Percentiles rank a stretch among this genome's conserved stretches.
phyloP scores from a whole-genome alignment of 2,888 invertebrate genomes.

The Celastrina argiolus region DNA sequence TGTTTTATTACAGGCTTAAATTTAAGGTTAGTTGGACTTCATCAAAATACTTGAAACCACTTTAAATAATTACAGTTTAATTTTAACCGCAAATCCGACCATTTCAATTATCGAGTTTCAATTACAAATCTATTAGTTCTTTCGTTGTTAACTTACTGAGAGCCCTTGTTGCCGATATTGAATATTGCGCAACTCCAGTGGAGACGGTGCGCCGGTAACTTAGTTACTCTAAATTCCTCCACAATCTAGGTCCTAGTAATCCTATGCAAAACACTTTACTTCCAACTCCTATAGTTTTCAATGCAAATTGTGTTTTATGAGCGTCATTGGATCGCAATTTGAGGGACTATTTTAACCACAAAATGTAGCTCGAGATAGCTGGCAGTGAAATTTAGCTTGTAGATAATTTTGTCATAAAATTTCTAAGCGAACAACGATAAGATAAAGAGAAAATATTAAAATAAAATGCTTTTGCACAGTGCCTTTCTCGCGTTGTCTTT shows the following conservation, averaged over 20 bases:
- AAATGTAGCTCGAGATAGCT: background rate
- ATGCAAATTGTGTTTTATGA: constrained; percentile 10
- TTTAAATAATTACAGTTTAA: background rate
- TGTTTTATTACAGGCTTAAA: no score
- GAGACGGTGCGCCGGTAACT: background rate
- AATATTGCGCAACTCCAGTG: background rate
- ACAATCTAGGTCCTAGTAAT: background rate
- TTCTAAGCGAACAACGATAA: no score
- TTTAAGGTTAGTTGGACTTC: background rate
- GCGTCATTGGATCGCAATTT: background rate
- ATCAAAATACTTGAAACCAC: background rate
- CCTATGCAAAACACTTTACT: constrained; percentile 18
- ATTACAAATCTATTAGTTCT: background rate
- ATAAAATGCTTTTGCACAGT: no score
- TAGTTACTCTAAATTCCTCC: background rate
- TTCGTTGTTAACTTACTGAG: background rate
- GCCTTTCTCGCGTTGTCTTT: no score
- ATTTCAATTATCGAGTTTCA: background rate
- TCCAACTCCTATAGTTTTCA: background rate
- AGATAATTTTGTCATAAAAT: no score
- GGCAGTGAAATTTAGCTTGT: background rate
- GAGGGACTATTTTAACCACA: background rate
- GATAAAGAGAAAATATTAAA: no score
- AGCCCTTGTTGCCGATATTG: background rate
- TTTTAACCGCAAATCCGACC: background rate